Conservation (phyloP, 1,140 invertebrate species). For the Calephelis virginiensis region DNA sequence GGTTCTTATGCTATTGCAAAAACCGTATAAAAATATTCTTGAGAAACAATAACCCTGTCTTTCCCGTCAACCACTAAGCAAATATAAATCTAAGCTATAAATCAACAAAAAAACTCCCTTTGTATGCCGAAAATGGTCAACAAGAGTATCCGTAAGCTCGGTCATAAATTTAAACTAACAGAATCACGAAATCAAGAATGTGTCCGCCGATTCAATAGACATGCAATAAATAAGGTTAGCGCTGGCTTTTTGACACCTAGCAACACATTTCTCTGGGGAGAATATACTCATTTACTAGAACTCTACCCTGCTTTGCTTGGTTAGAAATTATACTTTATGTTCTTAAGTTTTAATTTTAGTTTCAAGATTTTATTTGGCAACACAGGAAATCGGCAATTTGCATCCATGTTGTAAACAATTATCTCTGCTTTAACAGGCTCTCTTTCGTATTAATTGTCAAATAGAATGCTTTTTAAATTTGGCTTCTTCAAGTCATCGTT, state of each 20-base stretch:
- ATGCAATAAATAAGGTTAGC: conserved; percentile 44
- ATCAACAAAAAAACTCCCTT: conserved; percentile 5
- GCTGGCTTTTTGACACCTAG: conserved; percentile 45
- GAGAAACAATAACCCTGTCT: not conserved
- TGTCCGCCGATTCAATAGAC: conserved; percentile 39
- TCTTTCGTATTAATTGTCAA: no score
- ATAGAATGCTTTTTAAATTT: no score
- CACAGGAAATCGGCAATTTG: no score
- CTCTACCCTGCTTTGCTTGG: no score
- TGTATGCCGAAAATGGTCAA: conserved; percentile 19
- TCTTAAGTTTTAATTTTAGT: no score
- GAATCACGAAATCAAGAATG: conserved; percentile 34
- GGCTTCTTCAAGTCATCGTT: no score
- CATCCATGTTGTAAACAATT: no score
- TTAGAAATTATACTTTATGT: no score
- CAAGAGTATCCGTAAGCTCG: conserved; percentile 25
- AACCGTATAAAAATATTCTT: not conserved
- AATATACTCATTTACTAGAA: conserved; percentile 27
- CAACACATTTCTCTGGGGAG: conserved; percentile 38
- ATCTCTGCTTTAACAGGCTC: no score
- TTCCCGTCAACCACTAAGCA: not conserved
- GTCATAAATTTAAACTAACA: conserved; percentile 31
- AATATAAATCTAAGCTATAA: conserved; percentile 9
- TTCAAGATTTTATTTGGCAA: no score
- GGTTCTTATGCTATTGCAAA: not conserved